Evolutionary conservation across 92 coral and sea anemone species (phyloP), one percentile per base, ranked within the genome.

Genomic region (Palythoa grandis): DNA sequence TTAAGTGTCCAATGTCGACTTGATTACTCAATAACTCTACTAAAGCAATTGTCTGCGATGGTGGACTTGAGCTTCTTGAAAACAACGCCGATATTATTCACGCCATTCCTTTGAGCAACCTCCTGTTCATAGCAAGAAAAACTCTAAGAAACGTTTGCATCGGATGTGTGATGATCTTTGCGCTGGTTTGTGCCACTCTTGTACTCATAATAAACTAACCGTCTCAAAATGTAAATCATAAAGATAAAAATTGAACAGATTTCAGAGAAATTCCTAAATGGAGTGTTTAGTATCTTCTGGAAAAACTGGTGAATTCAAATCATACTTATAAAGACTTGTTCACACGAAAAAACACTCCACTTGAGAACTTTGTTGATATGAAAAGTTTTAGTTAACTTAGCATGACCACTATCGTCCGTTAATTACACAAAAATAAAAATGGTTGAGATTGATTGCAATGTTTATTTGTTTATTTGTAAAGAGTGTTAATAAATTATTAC

Each of bases 61-160:
- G 20, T 22, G 24, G 22, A 8, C 61, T 76, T 29, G 67, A 6
- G 22, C 50, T 63, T 29, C 35, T 63, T 63, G 69, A 2, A 7
- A 23, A 63, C 11, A 63, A 63, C 22, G 22, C 7, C 50, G 73
- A 35, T 24, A 14, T 69, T 8, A 11, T 69, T 69, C 74, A 69
- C 19, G 74, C 74, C 17, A 69, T 22, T 29, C 74, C 74, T 69
- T 69, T 69, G 19, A 69, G 74, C 48, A 69, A 69, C 37, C 74
- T 69, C 74, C 74, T 69, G 74, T 69, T 69, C 24, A 29, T 69
- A 29, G 47, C 19, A 69, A 69, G 47, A 69, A 69, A 69, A 29
- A 58, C 40, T 25, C 74, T 69, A 29, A 69, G 74, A 29, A 69
- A 69, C 4, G 47, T 1, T 69, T 69, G 29, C 2, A 65, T 65